Base-by-base conservation (phyloP, 2,113 vertebrate species). In the Engraulis encrasicolus region DNA sequence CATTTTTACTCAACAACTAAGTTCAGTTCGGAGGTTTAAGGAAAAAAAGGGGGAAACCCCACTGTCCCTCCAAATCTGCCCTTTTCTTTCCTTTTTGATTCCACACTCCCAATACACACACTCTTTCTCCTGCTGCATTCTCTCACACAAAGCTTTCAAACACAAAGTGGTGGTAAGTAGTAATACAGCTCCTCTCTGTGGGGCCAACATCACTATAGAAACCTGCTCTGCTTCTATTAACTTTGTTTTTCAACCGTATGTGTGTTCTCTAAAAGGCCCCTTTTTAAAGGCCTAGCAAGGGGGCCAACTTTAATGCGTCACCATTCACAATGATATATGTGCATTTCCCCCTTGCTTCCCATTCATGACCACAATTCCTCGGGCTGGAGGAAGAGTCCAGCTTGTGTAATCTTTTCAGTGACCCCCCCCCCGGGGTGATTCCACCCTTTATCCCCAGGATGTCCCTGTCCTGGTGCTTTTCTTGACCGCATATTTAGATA, bases 221-320 rank as follows among this genome's bases (percentile, higher is more conserved):
- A 85, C 86, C 84, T 27, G 7, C 79, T 50, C 80, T 86, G 81
- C 66, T 88, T 89, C 78, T 88, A 66, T 88, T 81, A 85, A 87
- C 85, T 78, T 86, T 90, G 89, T 85, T 85, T n/a, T 88, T 86
- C 81, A 84, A 79, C 86, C 79, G 40, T 86, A 81, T 40, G 49
- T 80, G 50, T 83, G 80, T 89, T n/a, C 34, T 83, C 82, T 83
- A 79, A 27, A 78, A 4, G n/a, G n/a, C n/a, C n/a, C 88, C 74
- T 38, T 80, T 86, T 49, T 81, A 40, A 74, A 85, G 71, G 85
- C 88, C 40, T 83, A 83, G 86, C 83, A 82, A 81, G 85, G 79
- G n/a, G 86, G 83, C 77, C 79, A 81, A 40, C 80, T 84, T 86
- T 81, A 78, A 52, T 88, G 58, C 78, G 82, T 84, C 40, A 78